Evolutionary conservation across 2,113 vertebrate genomes (phyloP).

Genomic region (Madoqua kirkii): DNA sequence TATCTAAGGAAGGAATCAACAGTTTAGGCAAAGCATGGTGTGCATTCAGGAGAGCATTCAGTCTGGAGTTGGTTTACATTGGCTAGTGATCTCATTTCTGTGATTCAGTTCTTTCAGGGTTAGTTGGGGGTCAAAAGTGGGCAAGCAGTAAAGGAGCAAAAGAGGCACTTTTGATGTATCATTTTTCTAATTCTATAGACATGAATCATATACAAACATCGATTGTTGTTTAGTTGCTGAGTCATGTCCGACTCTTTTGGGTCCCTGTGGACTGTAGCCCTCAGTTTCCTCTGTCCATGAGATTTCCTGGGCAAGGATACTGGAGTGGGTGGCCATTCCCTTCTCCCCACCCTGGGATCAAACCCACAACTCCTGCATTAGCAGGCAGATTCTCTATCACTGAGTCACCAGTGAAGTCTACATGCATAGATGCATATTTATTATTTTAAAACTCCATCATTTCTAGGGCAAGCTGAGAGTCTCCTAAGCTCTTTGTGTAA

Average conservation of each 20-base stretch:
- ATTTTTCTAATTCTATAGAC: background rate
- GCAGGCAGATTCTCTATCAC: background rate
- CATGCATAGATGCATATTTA: background rate
- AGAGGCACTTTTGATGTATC: background rate
- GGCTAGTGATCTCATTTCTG: background rate
- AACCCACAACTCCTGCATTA: background rate
- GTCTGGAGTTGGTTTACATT: background rate
- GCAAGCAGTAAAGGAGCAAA: background rate
- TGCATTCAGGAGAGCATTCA: background rate
- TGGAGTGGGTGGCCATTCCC: background rate
- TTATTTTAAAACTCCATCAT: background rate
- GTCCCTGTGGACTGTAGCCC: background rate
- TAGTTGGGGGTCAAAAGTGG: background rate
- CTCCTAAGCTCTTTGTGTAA: background rate
- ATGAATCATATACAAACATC: background rate
- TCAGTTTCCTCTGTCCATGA: background rate
- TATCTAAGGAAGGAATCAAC: background rate
- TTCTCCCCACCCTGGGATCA: background rate
- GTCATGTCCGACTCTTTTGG: background rate
- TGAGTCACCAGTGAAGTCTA: background rate
- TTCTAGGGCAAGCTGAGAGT: rapidly evolving
- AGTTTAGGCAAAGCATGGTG: background rate
- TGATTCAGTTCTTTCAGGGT: background rate
- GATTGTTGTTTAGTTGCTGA: background rate
- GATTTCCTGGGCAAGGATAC: background rate